Evolutionary conservation across 1,140 invertebrate genomes (phyloP), one percentile per base, ranked within the genome.

Genomic region (Drosophila hydei): DNA sequence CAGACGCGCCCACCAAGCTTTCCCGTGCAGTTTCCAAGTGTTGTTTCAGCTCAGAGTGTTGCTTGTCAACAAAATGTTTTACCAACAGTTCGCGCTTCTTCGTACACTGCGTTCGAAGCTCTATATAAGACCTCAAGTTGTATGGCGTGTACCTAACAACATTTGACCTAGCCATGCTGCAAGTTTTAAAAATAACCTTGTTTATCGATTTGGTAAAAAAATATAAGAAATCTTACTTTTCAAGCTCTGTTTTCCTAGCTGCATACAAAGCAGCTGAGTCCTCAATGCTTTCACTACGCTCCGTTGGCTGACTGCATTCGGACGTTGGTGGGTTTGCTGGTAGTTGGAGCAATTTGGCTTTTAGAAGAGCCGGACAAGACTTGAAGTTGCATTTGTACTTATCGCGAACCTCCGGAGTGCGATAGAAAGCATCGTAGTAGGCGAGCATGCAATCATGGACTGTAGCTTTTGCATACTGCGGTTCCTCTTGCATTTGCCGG

Each of bases 341-440:
- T 19, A 69, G 7, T 16, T 42, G 33, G 9, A 74, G 30, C 3
- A 76, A n/a, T 27, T 45, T 69, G 1, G n/a, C 40, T 2, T 14
- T 55, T 3, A 76, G n/a, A 1, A 14, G 4, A 16, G 40, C 0
- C 9, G 58, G 68, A 33, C 75, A 77, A 0, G 67, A 18, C n/a
- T 25, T 58, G 0, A 77, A 18, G 3, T 5, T 38, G 14, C 4
- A 75, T 0, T 1, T 6, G 45, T 75, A 77, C 25, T 55, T 75
- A 0, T 42, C 11, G 1, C 75, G 75, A 38, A 78, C 60, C n/a
- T 56, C 47, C 1, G 75, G 68, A 4, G 16, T 33, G 0, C 19
- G 50, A 19, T 77, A 77, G 58, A 77, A 77, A 0, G 61, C 56
- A 1, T 67, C 14, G 16, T 52, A 77, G 21, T 43, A 77, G 5